These are phyloP conservation scores for Pimephales promelas DNA, from an alignment of 2,113 vertebrate species.

Conservation along the genomic window DNA sequence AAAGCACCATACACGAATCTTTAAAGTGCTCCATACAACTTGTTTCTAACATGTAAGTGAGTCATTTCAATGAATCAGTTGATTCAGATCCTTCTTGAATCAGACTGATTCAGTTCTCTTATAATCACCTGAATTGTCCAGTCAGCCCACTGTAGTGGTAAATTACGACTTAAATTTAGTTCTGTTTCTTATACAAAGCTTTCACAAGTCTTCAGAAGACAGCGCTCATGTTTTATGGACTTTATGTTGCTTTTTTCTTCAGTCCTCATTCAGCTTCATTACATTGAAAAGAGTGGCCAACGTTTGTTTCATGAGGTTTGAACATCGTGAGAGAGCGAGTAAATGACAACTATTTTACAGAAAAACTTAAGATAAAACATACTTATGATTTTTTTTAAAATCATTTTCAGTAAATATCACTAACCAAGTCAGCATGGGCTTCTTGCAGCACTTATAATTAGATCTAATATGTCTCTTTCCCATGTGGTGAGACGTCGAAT, in stretches of 20 bases:
- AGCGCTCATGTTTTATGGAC: neutral
- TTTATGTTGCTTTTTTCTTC: neutral
- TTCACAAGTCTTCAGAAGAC: neutral
- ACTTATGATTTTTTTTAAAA: neutral
- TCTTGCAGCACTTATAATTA: neutral
- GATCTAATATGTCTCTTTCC: neutral
- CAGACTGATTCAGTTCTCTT: neutral
- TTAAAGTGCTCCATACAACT: neutral
- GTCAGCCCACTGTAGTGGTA: neutral
- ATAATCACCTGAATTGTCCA: neutral
- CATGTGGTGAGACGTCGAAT: conserved; percentile 24
- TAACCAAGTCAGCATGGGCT: neutral
- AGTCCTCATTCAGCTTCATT: neutral
- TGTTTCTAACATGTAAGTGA: neutral
- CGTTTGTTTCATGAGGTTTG: neutral
- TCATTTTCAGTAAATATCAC: neutral
- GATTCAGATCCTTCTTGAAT: neutral
- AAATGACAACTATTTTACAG: neutral
- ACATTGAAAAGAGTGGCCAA: neutral
- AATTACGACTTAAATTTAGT: neutral
- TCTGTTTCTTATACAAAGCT: neutral
- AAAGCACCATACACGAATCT: neutral
- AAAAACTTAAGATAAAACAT: neutral
- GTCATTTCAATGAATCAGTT: neutral
- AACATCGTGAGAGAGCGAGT: neutral